phyloP scores from a whole-genome alignment of 2,797 vertebrate genomes.

The Alectoris magna region DNA sequence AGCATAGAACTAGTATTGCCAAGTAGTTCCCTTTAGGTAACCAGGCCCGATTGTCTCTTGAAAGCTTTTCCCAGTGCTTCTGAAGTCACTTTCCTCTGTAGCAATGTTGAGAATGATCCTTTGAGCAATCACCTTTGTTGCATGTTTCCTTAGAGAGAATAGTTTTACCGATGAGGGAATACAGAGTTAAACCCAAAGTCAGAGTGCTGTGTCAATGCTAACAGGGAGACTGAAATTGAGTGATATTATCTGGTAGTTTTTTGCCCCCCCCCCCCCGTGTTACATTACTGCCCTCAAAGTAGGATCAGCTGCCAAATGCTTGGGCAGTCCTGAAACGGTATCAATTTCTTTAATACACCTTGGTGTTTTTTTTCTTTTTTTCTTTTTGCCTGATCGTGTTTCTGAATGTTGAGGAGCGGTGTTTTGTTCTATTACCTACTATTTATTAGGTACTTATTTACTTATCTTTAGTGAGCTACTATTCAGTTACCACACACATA shows the following conservation, averaged over 20 bases:
- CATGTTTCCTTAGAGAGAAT: neutral
- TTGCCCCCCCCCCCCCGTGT: neutral
- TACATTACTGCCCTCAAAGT: accelerated
- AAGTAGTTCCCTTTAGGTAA: neutral
- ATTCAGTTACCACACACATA: neutral
- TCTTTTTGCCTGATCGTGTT: neutral
- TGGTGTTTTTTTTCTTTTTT: neutral
- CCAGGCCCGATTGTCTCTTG: neutral
- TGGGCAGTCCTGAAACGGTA: neutral
- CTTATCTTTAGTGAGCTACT: neutral
- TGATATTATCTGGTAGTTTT: neutral
- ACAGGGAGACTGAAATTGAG: neutral
- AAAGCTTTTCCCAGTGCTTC: neutral
- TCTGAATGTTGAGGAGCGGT: neutral
- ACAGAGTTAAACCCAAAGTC: neutral
- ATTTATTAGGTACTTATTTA: neutral
- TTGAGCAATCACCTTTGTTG: neutral
- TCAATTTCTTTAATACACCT: neutral
- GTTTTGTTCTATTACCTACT: neutral
- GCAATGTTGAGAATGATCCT: neutral
- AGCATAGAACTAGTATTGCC: neutral
- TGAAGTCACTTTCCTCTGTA: neutral
- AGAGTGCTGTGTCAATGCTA: neutral
- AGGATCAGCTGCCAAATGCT: neutral
- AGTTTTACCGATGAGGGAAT: neutral